Percentiles rank a stretch among this genome's conserved stretches.
Evolutionary conservation across 2,113 vertebrate genomes (phyloP).

Genomic region (Psammodynastes pulverulentus): DNA sequence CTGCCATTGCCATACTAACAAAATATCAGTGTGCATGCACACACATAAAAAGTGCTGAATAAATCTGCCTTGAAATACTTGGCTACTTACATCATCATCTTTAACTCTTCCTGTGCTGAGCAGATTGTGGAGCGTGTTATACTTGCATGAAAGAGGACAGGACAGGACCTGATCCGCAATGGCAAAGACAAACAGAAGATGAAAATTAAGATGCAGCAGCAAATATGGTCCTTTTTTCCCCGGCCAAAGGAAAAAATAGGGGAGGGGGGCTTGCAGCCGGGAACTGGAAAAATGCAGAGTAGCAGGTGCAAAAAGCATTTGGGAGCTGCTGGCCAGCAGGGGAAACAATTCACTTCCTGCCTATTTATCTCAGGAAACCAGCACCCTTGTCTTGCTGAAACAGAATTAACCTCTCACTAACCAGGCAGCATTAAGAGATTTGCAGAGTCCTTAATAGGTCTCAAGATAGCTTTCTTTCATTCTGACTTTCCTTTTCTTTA

Average conservation of each 20-base stretch:
- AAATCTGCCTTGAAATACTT: background rate
- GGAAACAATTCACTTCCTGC: constrained; percentile 65
- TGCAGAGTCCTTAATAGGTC: constrained; percentile 54
- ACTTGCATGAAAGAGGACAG: constrained; percentile 13
- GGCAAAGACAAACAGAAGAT: background rate
- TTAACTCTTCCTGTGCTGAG: constrained; percentile 59
- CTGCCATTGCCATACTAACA: background rate
- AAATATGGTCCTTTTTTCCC: constrained; percentile 21
- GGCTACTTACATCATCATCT: constrained; percentile 68
- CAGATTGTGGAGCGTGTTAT: constrained; percentile 25
- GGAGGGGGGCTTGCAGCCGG: background rate
- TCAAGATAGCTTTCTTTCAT: background rate
- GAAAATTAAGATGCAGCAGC: background rate
- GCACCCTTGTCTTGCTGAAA: constrained; percentile 55
- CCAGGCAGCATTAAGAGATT: constrained; percentile 60
- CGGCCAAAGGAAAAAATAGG: background rate
- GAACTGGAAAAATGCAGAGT: constrained; percentile 38
- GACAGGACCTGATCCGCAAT: constrained; percentile 38
- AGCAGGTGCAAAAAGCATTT: constrained; percentile 70
- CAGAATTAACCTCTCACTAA: constrained; percentile 68
- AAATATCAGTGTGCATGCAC: background rate
- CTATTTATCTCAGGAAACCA: constrained; percentile 69
- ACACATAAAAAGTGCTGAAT: background rate
- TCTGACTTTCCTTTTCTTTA: background rate
- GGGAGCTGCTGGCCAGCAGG: constrained; percentile 55